Conservation (phyloP, 1,140 invertebrate species). For the Amyelois transitella region DNA sequence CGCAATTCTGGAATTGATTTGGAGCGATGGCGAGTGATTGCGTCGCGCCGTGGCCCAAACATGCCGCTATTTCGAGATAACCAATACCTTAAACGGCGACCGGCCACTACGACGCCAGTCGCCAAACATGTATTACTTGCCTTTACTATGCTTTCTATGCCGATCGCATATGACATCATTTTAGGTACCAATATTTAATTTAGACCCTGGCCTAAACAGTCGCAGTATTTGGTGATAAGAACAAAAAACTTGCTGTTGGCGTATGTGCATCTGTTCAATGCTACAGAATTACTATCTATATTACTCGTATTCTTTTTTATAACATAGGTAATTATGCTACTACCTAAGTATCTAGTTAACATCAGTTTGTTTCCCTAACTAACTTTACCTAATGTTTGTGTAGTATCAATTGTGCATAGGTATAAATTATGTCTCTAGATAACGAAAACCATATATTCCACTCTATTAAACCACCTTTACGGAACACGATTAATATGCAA, state of each 20-base stretch:
- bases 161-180: not conserved
- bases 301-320: too few relatives aligned
- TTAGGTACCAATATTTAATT: not conserved
- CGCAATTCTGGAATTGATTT: slow-evolving; percentile 50
- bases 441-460: slow-evolving; percentile 4
- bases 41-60: slow-evolving; percentile 58
- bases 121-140: slow-evolving; percentile 4
- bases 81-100: slow-evolving; percentile 62
- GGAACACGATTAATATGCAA: slow-evolving; percentile 17
- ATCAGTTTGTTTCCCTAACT: too few relatives aligned
- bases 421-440: not conserved
- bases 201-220: not conserved
- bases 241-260: too few relatives aligned
- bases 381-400: too few relatives aligned
- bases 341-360: too few relatives aligned
- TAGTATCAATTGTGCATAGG: too few relatives aligned
- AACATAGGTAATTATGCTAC: too few relatives aligned
- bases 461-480: slow-evolving; percentile 4
- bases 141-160: slow-evolving; percentile 27
- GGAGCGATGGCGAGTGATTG: slow-evolving; percentile 57
- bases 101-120: slow-evolving; percentile 27
- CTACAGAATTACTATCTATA: too few relatives aligned
- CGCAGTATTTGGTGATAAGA: too few relatives aligned
- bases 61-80: slow-evolving; percentile 70
- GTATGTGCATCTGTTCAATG: too few relatives aligned